A percentile compares a stretch with the other conserved stretches of the same genome.
Evolutionary conservation across 2,797 vertebrate genomes (phyloP).

Genomic region (Ptychobarbus kaznakovi): DNA sequence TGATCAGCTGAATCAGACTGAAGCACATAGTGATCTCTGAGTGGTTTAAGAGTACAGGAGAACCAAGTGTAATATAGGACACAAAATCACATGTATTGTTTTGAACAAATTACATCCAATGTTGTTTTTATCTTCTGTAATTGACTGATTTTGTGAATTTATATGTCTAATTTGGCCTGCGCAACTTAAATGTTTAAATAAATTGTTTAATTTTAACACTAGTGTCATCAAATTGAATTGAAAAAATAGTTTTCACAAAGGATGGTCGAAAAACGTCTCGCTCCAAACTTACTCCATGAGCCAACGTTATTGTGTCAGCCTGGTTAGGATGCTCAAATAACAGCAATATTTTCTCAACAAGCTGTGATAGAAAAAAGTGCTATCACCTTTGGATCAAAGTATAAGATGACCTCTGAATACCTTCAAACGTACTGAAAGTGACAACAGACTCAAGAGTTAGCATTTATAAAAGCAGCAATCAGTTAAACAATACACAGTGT

Average conservation of each 20-base stretch:
- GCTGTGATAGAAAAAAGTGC: not conserved
- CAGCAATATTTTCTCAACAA: not conserved
- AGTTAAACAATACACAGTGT: not conserved
- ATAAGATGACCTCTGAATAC: constrained; percentile 6
- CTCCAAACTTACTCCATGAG: not conserved
- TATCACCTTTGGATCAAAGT: not conserved
- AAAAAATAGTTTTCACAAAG: not conserved
- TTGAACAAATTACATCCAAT: not conserved
- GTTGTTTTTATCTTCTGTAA: constrained; percentile 5
- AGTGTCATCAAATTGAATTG: not conserved
- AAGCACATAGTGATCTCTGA: constrained; percentile 14
- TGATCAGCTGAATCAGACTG: constrained; percentile 17
- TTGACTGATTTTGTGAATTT: not conserved
- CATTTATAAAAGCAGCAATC: constrained; percentile 10
- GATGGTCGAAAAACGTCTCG: too few species aligned
- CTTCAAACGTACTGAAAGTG: not conserved
- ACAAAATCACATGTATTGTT: not conserved
- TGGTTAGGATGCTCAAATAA: not conserved
- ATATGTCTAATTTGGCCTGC: not conserved
- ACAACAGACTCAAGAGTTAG: not conserved
- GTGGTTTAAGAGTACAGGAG: not conserved
- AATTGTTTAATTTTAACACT: not conserved
- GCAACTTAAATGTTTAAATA: not conserved
- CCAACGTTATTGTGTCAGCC: not conserved
- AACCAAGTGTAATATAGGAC: not conserved